These are phyloP conservation scores for Parascotia fuliginaria DNA, from an alignment of 2,888 invertebrate species.

Conservation along the genomic window DNA sequence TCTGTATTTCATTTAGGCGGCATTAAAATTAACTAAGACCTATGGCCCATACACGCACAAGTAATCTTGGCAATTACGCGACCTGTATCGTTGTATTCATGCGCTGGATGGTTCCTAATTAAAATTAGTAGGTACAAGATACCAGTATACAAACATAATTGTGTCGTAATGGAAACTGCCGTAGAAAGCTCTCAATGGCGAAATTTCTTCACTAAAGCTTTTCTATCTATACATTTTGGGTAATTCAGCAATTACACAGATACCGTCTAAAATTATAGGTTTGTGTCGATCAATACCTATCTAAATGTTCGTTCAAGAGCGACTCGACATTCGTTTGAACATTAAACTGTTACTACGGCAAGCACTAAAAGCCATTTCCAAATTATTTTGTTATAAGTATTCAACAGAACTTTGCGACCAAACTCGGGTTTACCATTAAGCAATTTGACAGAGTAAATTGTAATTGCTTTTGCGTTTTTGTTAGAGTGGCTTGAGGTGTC, in stretches of 20 bases:
- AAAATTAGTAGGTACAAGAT: constrained; percentile 17
- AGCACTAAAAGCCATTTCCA: constrained; percentile 1
- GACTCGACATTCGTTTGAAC: constrained; percentile 13
- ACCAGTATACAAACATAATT: constrained; percentile 1
- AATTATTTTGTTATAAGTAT: constrained; percentile 4
- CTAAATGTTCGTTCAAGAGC: constrained; percentile 13
- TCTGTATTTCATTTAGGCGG: constrained; percentile 44
- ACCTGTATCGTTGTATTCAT: constrained; percentile 20
- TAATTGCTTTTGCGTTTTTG: constrained; percentile 1
- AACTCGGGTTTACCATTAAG: neutral
- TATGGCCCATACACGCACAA: constrained; percentile 30
- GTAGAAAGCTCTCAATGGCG: neutral
- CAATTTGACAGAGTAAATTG: neutral
- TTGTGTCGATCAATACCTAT: constrained; percentile 27
- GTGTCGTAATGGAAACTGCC: neutral
- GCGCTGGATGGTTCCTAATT: constrained; percentile 28
- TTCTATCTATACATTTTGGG: constrained; percentile 22
- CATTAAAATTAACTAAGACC: constrained; percentile 49
- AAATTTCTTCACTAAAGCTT: constrained; percentile 13
- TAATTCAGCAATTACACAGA: constrained; percentile 41
- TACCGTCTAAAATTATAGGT: constrained; percentile 31
- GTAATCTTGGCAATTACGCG: constrained; percentile 37
- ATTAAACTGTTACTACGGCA: constrained; percentile 6
- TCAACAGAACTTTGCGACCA: neutral
- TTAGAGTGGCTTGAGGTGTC: neutral